These are phyloP conservation scores for Menura novaehollandiae DNA, from an alignment of 2,113 vertebrate species.

Conservation along the genomic window DNA sequence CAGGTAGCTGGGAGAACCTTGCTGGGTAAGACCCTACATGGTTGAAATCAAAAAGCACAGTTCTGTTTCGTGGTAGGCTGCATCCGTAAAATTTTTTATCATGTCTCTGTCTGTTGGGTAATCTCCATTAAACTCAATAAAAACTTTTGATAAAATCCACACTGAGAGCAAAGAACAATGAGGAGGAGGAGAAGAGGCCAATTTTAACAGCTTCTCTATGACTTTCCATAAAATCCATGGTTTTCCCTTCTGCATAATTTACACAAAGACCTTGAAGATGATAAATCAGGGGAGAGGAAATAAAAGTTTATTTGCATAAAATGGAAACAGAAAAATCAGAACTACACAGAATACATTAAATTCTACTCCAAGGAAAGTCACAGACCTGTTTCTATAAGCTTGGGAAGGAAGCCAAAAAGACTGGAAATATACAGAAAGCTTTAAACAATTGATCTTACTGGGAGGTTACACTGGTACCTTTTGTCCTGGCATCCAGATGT, in stretches of 20 bases:
- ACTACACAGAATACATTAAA: not conserved
- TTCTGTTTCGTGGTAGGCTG: not conserved
- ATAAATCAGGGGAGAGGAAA: constrained; percentile 16
- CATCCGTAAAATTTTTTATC: not conserved
- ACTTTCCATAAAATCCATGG: not conserved
- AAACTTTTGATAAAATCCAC: constrained; percentile 26
- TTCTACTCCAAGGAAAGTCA: constrained; percentile 18
- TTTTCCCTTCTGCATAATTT: constrained; percentile 8
- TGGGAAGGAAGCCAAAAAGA: constrained; percentile 37
- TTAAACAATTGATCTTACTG: constrained; percentile 58
- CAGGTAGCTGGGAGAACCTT: not conserved
- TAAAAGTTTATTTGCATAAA: constrained; percentile 40
- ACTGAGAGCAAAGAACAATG: constrained; percentile 2
- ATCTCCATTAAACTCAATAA: not conserved
- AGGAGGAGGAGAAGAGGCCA: constrained; percentile 1
- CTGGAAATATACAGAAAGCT: constrained; percentile 34
- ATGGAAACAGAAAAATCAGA: not conserved
- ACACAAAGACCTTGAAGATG: constrained; percentile 19
- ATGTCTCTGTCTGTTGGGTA: not conserved
- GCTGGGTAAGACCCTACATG: not conserved
- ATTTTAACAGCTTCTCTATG: constrained; percentile 5
- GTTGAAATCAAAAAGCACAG: not conserved
- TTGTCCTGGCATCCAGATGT: constrained; percentile 59
- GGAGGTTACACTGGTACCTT: constrained; percentile 57
- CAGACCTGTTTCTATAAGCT: constrained; percentile 22